phyloP scores from a whole-genome alignment of 2,797 vertebrate species.

The Gadopsis bispinosus region DNA sequence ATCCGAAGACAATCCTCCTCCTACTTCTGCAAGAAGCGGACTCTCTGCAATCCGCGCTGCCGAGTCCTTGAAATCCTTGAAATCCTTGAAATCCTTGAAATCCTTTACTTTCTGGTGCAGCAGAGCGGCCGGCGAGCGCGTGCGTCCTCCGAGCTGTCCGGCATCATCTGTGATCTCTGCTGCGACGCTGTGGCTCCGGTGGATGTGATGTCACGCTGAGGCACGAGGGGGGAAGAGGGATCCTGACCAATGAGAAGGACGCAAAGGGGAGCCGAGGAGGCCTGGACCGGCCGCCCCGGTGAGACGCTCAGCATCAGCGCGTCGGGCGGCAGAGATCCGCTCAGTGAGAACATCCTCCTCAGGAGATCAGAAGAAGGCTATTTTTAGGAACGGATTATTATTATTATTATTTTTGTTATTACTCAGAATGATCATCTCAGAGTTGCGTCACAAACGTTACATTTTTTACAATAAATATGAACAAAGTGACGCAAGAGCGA shows the following conservation, averaged over 20 bases:
- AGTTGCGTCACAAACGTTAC: not conserved
- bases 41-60: conserved; percentile 29
- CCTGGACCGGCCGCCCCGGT: conserved; percentile 51
- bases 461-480: not conserved
- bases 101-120: conserved; percentile 45
- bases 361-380: not conserved
- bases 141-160: conserved; percentile 72
- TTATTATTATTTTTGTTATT: not conserved
- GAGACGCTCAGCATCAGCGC: conserved; percentile 59
- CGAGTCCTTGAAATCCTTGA: too few species aligned
- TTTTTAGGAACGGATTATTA: not conserved
- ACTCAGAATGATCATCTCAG: not conserved
- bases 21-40: conserved; percentile 19
- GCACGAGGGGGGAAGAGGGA: conserved; percentile 60
- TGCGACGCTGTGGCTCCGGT: conserved; percentile 76
- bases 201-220: conserved; percentile 83
- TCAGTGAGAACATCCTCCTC: conserved; percentile 34
- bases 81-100: not conserved
- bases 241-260: conserved; percentile 80
- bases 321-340: conserved; percentile 22
- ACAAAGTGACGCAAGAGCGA: not conserved
- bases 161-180: conserved; percentile 77
- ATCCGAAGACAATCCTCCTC: conserved; percentile 37
- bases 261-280: conserved; percentile 56
- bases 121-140: conserved; percentile 28